Conservation (phyloP, 2,888 invertebrate genomes). For the Drosophila neoperkinsi region DNA sequence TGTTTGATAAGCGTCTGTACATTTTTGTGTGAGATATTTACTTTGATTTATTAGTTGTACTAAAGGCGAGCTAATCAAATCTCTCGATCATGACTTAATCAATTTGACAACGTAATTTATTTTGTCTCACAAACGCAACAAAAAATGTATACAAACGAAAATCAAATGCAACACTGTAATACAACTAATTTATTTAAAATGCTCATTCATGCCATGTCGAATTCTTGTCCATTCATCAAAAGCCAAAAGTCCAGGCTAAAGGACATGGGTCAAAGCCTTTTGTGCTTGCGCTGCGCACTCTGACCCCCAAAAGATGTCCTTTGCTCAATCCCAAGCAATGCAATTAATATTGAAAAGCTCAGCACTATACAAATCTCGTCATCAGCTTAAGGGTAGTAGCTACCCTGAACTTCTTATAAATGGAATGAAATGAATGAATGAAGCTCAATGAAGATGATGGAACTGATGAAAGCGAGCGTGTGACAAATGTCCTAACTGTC, state of each 20-base stretch:
- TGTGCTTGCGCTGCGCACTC: constrained; percentile 41
- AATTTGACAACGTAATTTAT: constrained; percentile 64
- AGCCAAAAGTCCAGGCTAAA: constrained; percentile 59
- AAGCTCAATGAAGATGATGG: constrained; percentile 57
- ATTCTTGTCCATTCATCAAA: constrained; percentile 79
- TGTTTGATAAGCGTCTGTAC: constrained; percentile 19
- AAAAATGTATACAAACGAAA: not conserved
- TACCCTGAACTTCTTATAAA: constrained; percentile 14
- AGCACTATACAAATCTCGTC: constrained; percentile 40
- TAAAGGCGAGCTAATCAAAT: constrained; percentile 57
- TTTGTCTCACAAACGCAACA: constrained; percentile 20
- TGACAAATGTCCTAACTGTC: constrained; percentile 67
- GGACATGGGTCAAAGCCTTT: constrained; percentile 75
- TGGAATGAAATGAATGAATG: constrained; percentile 15
- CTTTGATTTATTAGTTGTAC: constrained; percentile 59
- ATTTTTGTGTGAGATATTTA: constrained; percentile 10
- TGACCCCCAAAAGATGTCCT: constrained; percentile 49
- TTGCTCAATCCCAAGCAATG: constrained; percentile 48
- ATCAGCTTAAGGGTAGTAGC: constrained; percentile 26
- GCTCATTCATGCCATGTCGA: constrained; percentile 77
- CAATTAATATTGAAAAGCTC: constrained; percentile 77
- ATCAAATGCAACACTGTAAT: constrained; percentile 57
- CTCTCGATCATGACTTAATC: constrained; percentile 59
- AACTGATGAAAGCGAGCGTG: constrained; percentile 77
- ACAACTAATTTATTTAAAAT: constrained; percentile 80